Conservation (phyloP, 1,140 invertebrate species). For the Stenopsyche tienmushanensis region DNA sequence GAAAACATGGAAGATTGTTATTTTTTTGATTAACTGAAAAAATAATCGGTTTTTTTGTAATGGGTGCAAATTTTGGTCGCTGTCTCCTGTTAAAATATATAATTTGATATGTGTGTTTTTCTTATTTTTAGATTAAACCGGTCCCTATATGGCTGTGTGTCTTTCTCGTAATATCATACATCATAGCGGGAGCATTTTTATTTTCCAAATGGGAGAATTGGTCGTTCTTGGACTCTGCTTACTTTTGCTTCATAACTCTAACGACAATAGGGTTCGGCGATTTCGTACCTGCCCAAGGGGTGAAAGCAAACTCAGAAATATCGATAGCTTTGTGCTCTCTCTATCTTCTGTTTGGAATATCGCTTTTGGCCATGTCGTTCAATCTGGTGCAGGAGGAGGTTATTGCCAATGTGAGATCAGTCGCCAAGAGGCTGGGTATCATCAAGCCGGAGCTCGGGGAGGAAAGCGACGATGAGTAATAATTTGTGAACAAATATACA, state of each 20-base stretch:
- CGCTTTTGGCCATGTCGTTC: constrained; percentile 97
- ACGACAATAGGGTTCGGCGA: constrained; percentile 96
- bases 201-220: constrained; percentile 87
- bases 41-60: too few relatives aligned
- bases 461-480: constrained; percentile 52
- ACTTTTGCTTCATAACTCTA: constrained; percentile 95
- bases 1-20: too few relatives aligned
- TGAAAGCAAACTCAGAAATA: constrained; percentile 67
- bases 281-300: constrained; percentile 84
- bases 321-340: constrained; percentile 89
- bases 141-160: constrained; percentile 92
- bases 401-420: constrained; percentile 79
- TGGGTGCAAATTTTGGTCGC: too few relatives aligned
- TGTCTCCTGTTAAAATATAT: too few relatives aligned
- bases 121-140: constrained; percentile 59
- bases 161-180: constrained; percentile 85
- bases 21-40: too few relatives aligned
- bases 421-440: constrained; percentile 81
- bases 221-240: constrained; percentile 87
- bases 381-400: constrained; percentile 94
- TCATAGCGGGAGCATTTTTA: constrained; percentile 81
- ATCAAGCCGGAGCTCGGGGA: constrained; percentile 73
- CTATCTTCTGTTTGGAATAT: constrained; percentile 95
- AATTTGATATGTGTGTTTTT: not conserved
- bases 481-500: too few relatives aligned